Conservation (phyloP, 2,113 vertebrate species). For the Diphyllodes magnificus region DNA sequence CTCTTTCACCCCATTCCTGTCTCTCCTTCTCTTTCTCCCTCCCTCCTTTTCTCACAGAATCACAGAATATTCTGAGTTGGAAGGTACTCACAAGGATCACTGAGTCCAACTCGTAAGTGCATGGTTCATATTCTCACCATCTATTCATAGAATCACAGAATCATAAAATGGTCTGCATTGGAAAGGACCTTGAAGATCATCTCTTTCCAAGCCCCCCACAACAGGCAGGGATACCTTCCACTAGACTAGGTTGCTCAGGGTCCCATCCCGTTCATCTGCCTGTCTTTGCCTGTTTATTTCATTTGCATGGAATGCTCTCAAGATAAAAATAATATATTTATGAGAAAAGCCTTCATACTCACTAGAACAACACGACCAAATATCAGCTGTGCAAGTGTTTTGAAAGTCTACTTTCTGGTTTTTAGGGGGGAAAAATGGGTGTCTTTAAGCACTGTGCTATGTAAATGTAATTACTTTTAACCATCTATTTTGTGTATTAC, state of each 20-base stretch:
- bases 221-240: background rate
- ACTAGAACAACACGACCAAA: background rate
- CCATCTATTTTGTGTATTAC: conserved; percentile 1
- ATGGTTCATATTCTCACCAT: background rate
- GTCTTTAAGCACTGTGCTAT: background rate
- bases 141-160: background rate
- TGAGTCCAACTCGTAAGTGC: background rate
- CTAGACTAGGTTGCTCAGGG: background rate
- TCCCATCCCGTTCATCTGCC: background rate
- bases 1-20: background rate
- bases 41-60: background rate
- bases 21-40: background rate
- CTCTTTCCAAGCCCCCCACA: fast-evolving
- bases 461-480: conserved; percentile 18
- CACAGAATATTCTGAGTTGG: background rate
- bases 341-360: background rate
- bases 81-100: background rate
- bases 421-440: background rate
- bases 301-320: background rate
- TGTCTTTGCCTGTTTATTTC: background rate
- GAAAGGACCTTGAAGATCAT: background rate
- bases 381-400: background rate
- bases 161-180: background rate
- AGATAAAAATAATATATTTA: background rate
- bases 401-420: background rate